Evolutionary conservation across 2,888 invertebrate species (phyloP), one percentile per base, ranked within the genome.

Genomic region (Pyrgus malvae): DNA sequence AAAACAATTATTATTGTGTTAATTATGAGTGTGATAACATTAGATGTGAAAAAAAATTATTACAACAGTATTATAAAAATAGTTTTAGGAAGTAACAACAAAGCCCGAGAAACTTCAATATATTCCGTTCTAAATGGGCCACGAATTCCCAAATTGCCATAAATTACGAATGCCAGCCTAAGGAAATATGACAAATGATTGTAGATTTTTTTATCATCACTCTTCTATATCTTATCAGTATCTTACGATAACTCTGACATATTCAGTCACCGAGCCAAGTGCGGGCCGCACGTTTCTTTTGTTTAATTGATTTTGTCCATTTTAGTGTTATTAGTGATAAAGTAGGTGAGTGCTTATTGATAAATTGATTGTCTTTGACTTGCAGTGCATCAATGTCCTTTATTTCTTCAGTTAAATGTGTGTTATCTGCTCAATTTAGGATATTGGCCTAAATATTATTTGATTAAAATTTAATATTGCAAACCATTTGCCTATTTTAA

Each of bases 161-260:
- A 40, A 8, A 16, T 38, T 37, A 48, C 38, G 27, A 25, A 44
- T 23, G 42, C 8, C 27, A 16, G 12, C 29, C 35, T 53, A 51
- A 44, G 51, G 37, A 53, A 53, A 53, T 46, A 29, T 53, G 53
- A 53, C 53, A 45, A 53, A 38, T 40, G 38, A 11, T 38, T 9
- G 53, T 53, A 46, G 38, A 46, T 54, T 61, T 60, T 56, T 59
- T 63, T 65, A 67, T 68, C 65, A 59, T 55, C 37, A 41, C 53
- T 48, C 25, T 38, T 57, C 37, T 54, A 45, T 65, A 64, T 63
- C 65, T 68, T 68, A 68, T 69, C 69, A 64, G 14, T 58, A 64
- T 64, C 59, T 61, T 56, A 59, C 59, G 67, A 69, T 69, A 68
- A 59, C 54, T 53, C 42, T 60, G 68, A 63, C 68, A 69, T 62